Evolutionary conservation across 2,888 invertebrate genomes (phyloP).

Genomic region (Galeruca laticollis): DNA sequence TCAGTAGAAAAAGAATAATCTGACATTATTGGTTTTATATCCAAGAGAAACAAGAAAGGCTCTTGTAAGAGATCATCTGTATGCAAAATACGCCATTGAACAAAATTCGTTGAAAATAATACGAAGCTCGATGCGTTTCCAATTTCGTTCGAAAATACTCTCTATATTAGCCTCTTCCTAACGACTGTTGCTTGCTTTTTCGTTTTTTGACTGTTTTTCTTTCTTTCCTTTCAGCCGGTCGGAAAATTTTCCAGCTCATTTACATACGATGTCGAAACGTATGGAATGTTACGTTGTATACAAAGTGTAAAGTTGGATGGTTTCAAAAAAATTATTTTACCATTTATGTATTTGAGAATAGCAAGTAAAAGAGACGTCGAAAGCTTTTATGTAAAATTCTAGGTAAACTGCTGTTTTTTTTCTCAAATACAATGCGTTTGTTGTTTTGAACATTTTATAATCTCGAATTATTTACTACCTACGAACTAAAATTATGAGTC

Average conservation of each 20-base stretch:
- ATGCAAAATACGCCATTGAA: slow-evolving; percentile 53
- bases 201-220: slow-evolving; percentile 37
- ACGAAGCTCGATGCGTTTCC: slow-evolving; percentile 51
- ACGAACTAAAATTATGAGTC: background rate
- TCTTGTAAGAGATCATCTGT: slow-evolving; percentile 46
- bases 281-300: slow-evolving; percentile 18
- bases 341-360: background rate
- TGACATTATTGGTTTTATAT: slow-evolving; percentile 37
- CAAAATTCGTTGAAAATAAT: slow-evolving; percentile 51
- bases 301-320: slow-evolving; percentile 13
- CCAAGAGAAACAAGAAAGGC: slow-evolving; percentile 37
- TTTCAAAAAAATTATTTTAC: slow-evolving; percentile 20
- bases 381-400: background rate
- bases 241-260: slow-evolving; percentile 28
- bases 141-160: slow-evolving; percentile 50
- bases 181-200: slow-evolving; percentile 48
- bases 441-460: background rate
- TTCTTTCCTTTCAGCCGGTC: slow-evolving; percentile 25
- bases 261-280: slow-evolving; percentile 26
- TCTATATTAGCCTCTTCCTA: slow-evolving; percentile 47
- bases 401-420: background rate
- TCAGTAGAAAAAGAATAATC: slow-evolving; percentile 23
- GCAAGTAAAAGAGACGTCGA: background rate
- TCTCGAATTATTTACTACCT: background rate
- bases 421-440: background rate